These are phyloP conservation scores for Caenorhabditis becei DNA, from an alignment of 2,888 invertebrate species.

Conservation along the genomic window DNA sequence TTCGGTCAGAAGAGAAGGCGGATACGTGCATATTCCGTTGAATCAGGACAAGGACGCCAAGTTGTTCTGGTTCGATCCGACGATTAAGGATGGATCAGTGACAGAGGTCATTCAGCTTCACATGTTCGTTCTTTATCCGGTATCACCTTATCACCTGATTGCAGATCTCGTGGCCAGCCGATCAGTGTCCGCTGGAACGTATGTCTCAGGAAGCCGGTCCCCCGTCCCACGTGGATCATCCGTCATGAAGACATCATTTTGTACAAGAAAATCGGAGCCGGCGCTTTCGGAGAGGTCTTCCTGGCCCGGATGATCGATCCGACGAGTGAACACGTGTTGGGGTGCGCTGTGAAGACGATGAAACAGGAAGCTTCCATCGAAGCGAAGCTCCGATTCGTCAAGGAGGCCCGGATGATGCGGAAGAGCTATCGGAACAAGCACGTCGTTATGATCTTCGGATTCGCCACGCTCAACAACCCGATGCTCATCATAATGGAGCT, in stretches of 20 bases:
- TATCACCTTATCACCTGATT: no score
- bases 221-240: conserved; percentile 70
- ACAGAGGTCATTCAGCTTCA: conserved; percentile 31
- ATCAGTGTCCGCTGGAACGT: conserved; percentile 53
- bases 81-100: conserved; percentile 27
- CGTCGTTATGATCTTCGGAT: conserved; percentile 72
- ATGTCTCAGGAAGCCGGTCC: conserved; percentile 44
- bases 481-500: conserved; percentile 77
- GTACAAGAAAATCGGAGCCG: conserved; percentile 72
- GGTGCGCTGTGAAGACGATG: conserved; percentile 78
- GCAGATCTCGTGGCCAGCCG: conserved; percentile 59
- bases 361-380: conserved; percentile 61
- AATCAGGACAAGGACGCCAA: conserved; percentile 26
- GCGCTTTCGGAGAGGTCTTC: conserved; percentile 72
- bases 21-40: conserved; percentile 40
- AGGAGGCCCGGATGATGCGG: conserved; percentile 77
- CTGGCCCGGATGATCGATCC: conserved; percentile 62
- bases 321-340: conserved; percentile 58
- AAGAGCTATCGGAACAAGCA: conserved; percentile 70
- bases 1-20: conserved; percentile 15
- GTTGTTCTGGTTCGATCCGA: conserved; percentile 34
- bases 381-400: conserved; percentile 72
- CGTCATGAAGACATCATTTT: conserved; percentile 72
- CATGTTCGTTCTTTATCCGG: conserved; percentile 23
- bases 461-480: conserved; percentile 75